Evolutionary conservation across 2,888 invertebrate genomes (phyloP).

Genomic region (Diaprepes abbreviatus): DNA sequence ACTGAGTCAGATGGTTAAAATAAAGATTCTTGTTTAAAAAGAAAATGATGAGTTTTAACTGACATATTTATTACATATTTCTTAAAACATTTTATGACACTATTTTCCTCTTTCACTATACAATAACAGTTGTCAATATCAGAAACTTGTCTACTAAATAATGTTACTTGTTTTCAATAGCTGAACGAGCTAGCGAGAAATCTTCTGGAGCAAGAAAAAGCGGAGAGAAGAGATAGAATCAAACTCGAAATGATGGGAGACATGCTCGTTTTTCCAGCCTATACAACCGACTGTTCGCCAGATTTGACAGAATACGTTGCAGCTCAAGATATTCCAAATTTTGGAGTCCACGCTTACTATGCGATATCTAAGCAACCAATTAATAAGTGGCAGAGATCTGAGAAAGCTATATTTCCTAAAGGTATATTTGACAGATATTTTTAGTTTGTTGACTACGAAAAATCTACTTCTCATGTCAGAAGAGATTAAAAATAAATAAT

Average conservation of each 20-base stretch:
- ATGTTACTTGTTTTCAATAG: conserved; percentile 46
- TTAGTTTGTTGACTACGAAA: no score
- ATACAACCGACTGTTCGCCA: conserved; percentile 63
- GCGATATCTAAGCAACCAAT: conserved; percentile 68
- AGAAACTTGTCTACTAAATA: no score
- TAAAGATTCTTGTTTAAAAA: no score
- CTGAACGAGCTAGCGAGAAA: conserved; percentile 62
- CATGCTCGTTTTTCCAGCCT: conserved; percentile 59
- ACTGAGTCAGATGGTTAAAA: no score
- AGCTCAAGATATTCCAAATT: conserved; percentile 68
- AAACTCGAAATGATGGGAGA: conserved; percentile 55
- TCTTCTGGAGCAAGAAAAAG: conserved; percentile 60
- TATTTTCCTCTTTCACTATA: no score
- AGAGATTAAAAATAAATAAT: no score
- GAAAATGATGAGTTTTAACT: no score
- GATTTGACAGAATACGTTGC: conserved; percentile 68
- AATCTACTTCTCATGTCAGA: no score
- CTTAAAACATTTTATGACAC: no score
- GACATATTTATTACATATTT: no score
- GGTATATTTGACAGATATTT: no score
- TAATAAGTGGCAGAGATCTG: conserved; percentile 64
- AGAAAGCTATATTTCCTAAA: conserved; percentile 63
- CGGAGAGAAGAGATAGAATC: conserved; percentile 52
- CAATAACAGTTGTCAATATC: no score
- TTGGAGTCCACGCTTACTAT: conserved; percentile 70